Evolutionary conservation across 2,797 vertebrate genomes (phyloP), one percentile per base, ranked within the genome.

Genomic region (Neosilurus mollespiculum): DNA sequence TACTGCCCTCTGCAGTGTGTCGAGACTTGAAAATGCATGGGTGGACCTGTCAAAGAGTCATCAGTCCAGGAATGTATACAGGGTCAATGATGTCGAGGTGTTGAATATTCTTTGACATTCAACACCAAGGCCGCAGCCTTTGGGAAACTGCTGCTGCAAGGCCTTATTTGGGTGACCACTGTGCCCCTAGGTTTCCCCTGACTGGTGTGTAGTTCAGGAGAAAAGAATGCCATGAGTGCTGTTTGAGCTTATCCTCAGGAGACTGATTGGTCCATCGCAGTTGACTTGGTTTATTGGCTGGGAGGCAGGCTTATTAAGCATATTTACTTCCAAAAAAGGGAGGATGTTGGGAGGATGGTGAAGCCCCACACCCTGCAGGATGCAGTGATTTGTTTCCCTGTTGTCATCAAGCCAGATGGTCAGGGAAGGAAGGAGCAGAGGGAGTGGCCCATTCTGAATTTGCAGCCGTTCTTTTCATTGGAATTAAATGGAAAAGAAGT

Each of bases 341-440:
- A 56, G 59, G 77, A 65, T 72, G 66, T 78, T 72, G 11, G 71
- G 51, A 79, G 71, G 43, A 62, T 72, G 59, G 64, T 30, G 62
- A 43, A 58, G 9, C 54, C 56, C 72, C 37, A 15, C 53, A 8
- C 76, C 64, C 34, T 86, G 22, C 80, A 83, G 87, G 82, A 87
- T 81, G 67, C 62, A 14, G 62, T 82, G 84, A 86, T 80, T 82
- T 8, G 62, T 77, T 86, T 88, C 84, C 66, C 75, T 80, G 56
- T 37, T 51, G 67, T 89, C 86, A 84, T 56, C 84, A 51, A 18
- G 18, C 34, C 49, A 37, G 22, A 84, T 83, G 81, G 67, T 81
- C 75, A 37, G 58, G 61, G 85, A 83, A 85, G 85, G 86, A 87
- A 82, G 26, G 37, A 73, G 49, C 20, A 9, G 83, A 80, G 75